Conservation (phyloP, 2,113 vertebrate genomes). For the Chloropsis hardwickii region DNA sequence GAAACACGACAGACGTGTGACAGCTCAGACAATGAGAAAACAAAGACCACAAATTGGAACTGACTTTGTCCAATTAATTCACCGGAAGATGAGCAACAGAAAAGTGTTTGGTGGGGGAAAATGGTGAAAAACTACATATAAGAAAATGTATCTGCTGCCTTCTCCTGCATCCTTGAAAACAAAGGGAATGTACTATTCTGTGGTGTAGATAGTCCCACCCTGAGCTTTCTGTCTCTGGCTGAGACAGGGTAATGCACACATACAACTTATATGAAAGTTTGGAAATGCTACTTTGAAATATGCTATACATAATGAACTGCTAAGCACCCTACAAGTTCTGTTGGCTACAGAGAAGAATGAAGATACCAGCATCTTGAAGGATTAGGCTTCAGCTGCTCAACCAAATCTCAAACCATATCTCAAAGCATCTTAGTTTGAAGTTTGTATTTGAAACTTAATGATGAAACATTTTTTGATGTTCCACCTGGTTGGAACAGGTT, state of each 20-base stretch:
- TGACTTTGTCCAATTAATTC: neutral
- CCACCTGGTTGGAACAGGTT: neutral
- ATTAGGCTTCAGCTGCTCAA: neutral
- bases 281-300: neutral
- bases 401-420: neutral
- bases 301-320: neutral
- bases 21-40: neutral
- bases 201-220: too few species aligned
- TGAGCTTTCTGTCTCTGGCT: neutral
- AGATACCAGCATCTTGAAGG: neutral
- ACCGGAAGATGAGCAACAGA: neutral
- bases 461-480: neutral
- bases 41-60: neutral
- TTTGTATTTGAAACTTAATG: neutral
- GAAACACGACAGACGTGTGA: neutral
- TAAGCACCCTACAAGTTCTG: neutral
- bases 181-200: neutral
- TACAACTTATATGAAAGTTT: neutral
- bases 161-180: neutral
- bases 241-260: neutral
- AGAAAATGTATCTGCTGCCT: neutral
- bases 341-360: neutral
- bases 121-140: neutral
- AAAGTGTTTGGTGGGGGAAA: neutral
- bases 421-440: neutral